Evolutionary conservation across 2,797 vertebrate species (phyloP), one percentile per base, ranked within the genome.

Genomic region (Poecilia wingei): DNA sequence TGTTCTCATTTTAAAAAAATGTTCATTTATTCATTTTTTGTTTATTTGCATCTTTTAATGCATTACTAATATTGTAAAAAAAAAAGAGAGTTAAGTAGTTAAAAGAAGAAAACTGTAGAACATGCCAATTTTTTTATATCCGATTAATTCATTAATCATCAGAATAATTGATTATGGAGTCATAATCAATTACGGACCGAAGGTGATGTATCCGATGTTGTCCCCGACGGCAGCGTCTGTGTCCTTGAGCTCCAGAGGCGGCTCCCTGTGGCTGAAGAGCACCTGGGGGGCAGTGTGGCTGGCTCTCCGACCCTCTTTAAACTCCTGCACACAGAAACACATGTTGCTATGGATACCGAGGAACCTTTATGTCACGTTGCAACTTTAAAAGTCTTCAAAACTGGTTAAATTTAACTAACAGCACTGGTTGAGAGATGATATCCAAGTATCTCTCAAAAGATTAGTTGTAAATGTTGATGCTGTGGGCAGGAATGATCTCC

Each of bases 121-220:
- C 6, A 22, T 22, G 49, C 20, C 18, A 51, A 51, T 22, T 22
- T 53, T 51, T 51, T 9, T 9, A 2, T 25, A 53, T 53, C 22
- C 1, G 2, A 22, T 51, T 51, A 22, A 22, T 51, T 1, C 2
- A 51, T 51, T 51, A 51, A 51, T 51, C 20, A 5, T 22, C 20
- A 8, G 49, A 51, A 51, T 51, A 51, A 51, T 22, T 8, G 49
- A 22, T 53, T 53, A 25, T 41, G 41, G 41, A 41, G 7, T 41
- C 41, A 41, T 39, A 39, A 39, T 41, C 41, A 41, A 41, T 3
- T 5, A 0, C 39, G 96, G 92, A 99, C 98, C 98, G 2, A 99
- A 99, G 84, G 98, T 99, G 95, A 99, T 99, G 93, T 99, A 99
- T 83, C 98, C 98, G 4, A 99, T 99, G 92, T 99, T 99, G 96